Base-by-base conservation (phyloP, 2,888 invertebrate species). In the Willowsia nigromaculata region DNA sequence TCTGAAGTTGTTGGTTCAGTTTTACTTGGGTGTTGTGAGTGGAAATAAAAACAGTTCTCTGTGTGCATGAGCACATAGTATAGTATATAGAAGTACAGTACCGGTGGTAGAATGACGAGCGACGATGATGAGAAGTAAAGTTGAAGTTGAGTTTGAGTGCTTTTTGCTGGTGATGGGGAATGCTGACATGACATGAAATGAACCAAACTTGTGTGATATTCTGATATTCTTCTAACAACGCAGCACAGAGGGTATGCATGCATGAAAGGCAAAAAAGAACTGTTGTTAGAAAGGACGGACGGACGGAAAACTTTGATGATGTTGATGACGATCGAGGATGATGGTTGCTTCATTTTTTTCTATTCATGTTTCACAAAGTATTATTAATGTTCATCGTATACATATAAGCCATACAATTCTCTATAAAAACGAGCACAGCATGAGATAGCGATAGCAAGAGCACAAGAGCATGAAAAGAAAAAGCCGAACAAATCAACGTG, bases 131-230 rank as follows among this genome's bases (percentile, higher is more conserved):
- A 47, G 43, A 76, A 76, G 47, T 47, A 76, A 25, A 59, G 27
- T 62, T 37, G 82, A 59, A 65, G 53, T 68, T 59, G 62, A 85
- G 86, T 86, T 68, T 59, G 62, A 85, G 86, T 86, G 80, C 71
- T 86, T 80, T 80, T 85, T 78, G 76, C 74, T 85, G 33, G 18
- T 80, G 80, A 86, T 86, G 86, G 86, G 78, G 86, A 81, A 86
- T 80, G 71, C 86, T 86, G 86, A 86, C 86, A 86, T 81, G 86
- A 86, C 86, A 86, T 86, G 85, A 85, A 85, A 85, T 76, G 86
- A 86, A 86, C 68, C 68, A 86, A 85, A 81, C 80, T 81, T 33
- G 43, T 86, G 68, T 80, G 68, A 53, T 68, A 33, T n/a, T n/a
- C n/a, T n/a, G n/a, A n/a, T 47, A 40, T 59, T 7, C 15, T 43